Evolutionary conservation across 2,888 invertebrate genomes (phyloP), one percentile per base, ranked within the genome.

Genomic region (Julus scanicus): DNA sequence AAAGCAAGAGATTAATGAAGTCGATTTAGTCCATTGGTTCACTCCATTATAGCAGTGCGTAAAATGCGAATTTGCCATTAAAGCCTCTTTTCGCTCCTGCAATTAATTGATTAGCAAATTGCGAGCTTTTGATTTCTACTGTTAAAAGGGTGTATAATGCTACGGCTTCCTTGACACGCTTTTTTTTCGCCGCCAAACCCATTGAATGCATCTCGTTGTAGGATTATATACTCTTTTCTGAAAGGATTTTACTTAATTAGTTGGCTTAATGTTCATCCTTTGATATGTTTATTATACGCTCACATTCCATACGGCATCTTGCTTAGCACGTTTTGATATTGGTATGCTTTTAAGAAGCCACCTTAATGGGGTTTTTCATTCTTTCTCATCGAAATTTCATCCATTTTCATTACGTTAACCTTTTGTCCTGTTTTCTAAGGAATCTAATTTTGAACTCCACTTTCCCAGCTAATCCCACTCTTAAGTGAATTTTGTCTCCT

Each of bases 391-490:
- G 29, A 71, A 71, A 29, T 71, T 71, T 71, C 71, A 71, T 71
- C 29, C 29, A 71, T 71, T 71, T 29, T 71, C 71, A 71, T 71
- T 71, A 71, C 20, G 29, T 11, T n/a, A 9, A 13, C 71, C 71
- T 71, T 71, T 71, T 71, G 71, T 71, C 29, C 71, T 13, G 29
- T 29, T 29, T 71, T 29, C 71, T 71, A 71, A 9, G 29, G 71
- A 71, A 71, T 71, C 71, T 71, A 71, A 71, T 71, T 71, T 71
- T 71, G 29, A 71, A 71, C 71, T 71, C 71, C 71, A 71, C 29
- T 29, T 71, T 71, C 71, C 13, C 29, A 29, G 17, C 71, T 71
- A 71, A 71, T 71, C 71, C 71, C 29, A 11, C 71, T 71, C 71
- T 29, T n/a, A 71, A 71, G 29, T 29, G 71, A 29, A 29, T 71